Evolutionary conservation across 37 sponge, comb jelly and placozoan species (phyloP).

Genomic region (Mnemiopsis leidyi): DNA sequence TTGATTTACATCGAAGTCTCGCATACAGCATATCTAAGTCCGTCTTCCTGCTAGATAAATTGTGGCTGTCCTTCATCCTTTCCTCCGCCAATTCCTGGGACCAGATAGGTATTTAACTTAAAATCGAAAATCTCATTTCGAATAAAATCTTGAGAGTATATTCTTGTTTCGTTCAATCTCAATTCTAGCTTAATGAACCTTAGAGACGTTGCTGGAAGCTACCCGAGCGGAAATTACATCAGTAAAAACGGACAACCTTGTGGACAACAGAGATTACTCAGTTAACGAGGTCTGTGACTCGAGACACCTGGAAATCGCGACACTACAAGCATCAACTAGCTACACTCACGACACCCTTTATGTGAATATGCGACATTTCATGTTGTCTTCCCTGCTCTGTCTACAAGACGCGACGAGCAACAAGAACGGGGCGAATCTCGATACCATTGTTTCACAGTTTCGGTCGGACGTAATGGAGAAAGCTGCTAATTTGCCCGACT

Average conservation of each 20-base stretch:
- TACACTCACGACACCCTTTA: conserved; percentile 21
- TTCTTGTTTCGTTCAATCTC: too few relatives aligned
- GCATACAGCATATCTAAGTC: conserved; percentile 6
- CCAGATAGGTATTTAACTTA: neutral
- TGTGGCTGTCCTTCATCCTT: conserved; percentile 19
- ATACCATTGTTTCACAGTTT: neutral
- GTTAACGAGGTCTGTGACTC: neutral
- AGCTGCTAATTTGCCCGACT: neutral
- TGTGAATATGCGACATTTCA: conserved; percentile 20
- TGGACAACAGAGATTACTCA: conserved; percentile 24
- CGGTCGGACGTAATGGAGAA: neutral
- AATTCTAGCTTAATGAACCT: neutral
- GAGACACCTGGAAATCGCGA: neutral
- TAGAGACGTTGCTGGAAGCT: neutral
- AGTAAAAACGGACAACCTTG: neutral
- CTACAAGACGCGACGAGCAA: neutral
- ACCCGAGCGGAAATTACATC: neutral
- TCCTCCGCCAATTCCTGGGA: neutral
- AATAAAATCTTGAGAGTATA: too few relatives aligned
- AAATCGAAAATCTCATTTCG: neutral
- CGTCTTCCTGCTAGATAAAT: neutral
- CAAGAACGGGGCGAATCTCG: neutral
- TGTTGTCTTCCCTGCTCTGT: neutral
- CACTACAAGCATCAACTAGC: neutral
- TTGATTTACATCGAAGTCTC: neutral